phyloP scores from a whole-genome alignment of 2,888 invertebrate species.

The Spilarctia lutea region DNA sequence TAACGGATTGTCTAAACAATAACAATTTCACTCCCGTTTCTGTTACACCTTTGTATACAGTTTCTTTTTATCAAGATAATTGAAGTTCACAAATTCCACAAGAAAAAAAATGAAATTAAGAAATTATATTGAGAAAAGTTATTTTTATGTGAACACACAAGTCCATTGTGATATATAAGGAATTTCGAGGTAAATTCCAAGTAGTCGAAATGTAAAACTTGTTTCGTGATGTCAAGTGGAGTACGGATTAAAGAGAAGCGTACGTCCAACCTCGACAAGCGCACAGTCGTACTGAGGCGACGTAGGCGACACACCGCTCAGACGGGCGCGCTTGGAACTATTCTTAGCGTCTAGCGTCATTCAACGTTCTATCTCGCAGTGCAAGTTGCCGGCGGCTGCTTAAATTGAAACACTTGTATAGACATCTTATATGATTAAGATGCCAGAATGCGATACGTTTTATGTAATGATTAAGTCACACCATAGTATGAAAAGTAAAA shows the following conservation, averaged over 20 bases:
- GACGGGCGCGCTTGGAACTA: conserved; percentile 72
- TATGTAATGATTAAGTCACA: not conserved
- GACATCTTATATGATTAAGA: not conserved
- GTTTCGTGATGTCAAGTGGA: conserved; percentile 72
- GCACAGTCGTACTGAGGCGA: conserved; percentile 75
- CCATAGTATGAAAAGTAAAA: not conserved
- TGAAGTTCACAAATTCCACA: conserved; percentile 77
- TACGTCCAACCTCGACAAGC: conserved; percentile 72
- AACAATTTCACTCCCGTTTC: conserved; percentile 79
- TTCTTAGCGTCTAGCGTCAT: conserved; percentile 30
- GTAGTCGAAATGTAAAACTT: conserved; percentile 71
- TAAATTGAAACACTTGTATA: not conserved
- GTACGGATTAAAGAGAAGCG: conserved; percentile 52
- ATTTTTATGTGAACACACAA: conserved; percentile 59
- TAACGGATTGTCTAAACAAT: conserved; percentile 76
- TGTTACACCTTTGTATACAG: conserved; percentile 73
- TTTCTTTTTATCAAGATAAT: conserved; percentile 74
- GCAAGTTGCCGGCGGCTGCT: not conserved
- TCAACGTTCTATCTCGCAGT: conserved; percentile 21
- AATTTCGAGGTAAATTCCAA: conserved; percentile 50
- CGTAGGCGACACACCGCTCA: conserved; percentile 67
- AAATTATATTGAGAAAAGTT: conserved; percentile 61
- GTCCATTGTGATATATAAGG: conserved; percentile 69
- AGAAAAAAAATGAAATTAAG: conserved; percentile 63
- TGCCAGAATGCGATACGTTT: not conserved